A percentile compares a stretch with the other conserved stretches of the same genome.
These are phyloP conservation scores for Glossophaga mutica DNA, from an alignment of 2,797 vertebrate species.

Conservation along the genomic window DNA sequence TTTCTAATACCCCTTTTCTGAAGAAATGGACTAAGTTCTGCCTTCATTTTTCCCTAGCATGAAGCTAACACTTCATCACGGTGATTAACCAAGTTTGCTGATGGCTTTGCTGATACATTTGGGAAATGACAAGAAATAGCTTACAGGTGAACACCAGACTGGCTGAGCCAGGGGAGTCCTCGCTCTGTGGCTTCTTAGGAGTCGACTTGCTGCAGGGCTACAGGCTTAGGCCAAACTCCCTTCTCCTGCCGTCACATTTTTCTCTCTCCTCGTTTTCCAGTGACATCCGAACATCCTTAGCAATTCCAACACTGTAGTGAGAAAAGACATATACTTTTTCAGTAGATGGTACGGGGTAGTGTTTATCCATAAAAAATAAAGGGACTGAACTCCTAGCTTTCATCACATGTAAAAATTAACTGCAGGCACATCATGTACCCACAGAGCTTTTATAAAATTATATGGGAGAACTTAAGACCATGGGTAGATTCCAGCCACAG, in stretches of 20 bases:
- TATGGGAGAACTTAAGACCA: not conserved
- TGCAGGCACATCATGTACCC: not conserved
- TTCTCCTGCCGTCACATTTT: not conserved
- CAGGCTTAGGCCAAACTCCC: too few relatives aligned
- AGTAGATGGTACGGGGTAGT: not conserved
- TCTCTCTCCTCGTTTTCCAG: not conserved
- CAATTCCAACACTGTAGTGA: not conserved
- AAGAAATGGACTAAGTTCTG: not conserved
- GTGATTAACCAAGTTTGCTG: not conserved
- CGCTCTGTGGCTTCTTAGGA: not conserved
- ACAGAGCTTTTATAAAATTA: not conserved
- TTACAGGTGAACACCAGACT: not conserved
- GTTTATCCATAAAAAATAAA: not conserved
- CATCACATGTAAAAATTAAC: not conserved
- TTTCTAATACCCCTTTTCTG: not conserved
- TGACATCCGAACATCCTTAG: not conserved
- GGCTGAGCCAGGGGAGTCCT: not conserved
- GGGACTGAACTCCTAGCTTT: not conserved
- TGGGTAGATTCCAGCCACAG: not conserved
- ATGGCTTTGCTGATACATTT: not conserved
- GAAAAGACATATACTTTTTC: not conserved
- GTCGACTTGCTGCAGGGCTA: too few relatives aligned
- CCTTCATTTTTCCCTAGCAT: not conserved
- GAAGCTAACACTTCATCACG: not conserved
- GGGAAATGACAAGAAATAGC: not conserved